These are phyloP conservation scores for Chydorus sphaericus DNA, from an alignment of 2,888 invertebrate genomes.

Conservation along the genomic window DNA sequence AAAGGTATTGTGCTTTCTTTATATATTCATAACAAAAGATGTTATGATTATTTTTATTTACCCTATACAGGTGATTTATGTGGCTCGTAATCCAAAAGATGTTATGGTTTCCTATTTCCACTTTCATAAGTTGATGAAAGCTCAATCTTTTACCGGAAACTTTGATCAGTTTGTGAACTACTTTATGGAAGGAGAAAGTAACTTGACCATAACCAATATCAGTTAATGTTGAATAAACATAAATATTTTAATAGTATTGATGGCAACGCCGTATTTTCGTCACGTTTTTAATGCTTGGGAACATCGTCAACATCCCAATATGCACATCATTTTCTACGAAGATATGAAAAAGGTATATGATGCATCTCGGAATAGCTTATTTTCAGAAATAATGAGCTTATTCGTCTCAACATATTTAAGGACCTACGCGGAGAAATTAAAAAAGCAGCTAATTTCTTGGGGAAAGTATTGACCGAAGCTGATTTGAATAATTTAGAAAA, in stretches of 20 bases:
- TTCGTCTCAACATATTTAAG: too few species aligned
- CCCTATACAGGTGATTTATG: constrained; percentile 55
- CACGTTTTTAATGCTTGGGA: constrained; percentile 28
- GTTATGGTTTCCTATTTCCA: constrained; percentile 70
- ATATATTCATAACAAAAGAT: too few species aligned
- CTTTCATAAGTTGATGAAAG: constrained; percentile 30
- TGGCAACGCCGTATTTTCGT: constrained; percentile 25
- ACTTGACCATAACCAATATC: background rate
- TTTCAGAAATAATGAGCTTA: too few species aligned
- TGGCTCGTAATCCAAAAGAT: constrained; percentile 73
- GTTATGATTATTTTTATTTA: too few species aligned
- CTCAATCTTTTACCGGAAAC: background rate
- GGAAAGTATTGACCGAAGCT: too few species aligned
- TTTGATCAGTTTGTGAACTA: constrained; percentile 37
- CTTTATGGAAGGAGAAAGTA: constrained; percentile 36
- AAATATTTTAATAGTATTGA: constrained; percentile 8
- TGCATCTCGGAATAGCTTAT: too few species aligned
- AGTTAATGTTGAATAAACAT: background rate
- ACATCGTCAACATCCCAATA: constrained; percentile 24
- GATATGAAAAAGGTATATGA: constrained; percentile 25
- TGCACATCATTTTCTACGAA: constrained; percentile 28
- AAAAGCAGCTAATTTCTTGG: too few species aligned
- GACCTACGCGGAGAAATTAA: too few species aligned
- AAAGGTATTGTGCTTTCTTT: too few species aligned
- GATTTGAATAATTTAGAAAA: too few species aligned